Conservation (phyloP, 2,797 vertebrate genomes). For the Ataeniobius toweri region DNA sequence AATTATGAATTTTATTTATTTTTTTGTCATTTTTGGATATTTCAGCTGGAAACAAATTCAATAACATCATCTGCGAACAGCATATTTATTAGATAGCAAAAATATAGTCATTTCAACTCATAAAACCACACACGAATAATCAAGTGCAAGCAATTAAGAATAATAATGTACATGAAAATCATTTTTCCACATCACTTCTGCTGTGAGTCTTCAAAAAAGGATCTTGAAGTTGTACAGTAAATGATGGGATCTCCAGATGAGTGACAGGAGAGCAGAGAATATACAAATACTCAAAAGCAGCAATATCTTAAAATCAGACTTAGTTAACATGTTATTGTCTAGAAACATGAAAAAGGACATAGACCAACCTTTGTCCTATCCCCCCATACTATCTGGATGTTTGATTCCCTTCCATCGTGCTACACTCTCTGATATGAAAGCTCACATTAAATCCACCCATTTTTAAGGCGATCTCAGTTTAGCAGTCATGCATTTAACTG, state of each 20-base stretch:
- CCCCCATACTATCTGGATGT: too few relatives aligned
- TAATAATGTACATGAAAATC: background rate
- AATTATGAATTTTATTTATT: too few relatives aligned
- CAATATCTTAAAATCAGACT: background rate
- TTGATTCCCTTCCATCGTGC: background rate
- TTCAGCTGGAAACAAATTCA: background rate
- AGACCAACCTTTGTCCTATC: background rate
- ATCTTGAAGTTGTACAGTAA: background rate
- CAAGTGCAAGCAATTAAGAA: background rate
- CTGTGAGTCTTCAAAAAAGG: background rate
- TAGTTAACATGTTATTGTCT: background rate
- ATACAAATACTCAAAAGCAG: background rate
- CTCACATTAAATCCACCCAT: too few relatives aligned
- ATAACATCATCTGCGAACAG: background rate
- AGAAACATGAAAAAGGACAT: background rate
- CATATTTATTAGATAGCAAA: constrained; percentile 51
- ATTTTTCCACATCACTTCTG: constrained; percentile 5
- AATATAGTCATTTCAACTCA: constrained; percentile 26
- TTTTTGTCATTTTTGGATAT: background rate
- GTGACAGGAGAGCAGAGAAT: too few relatives aligned
- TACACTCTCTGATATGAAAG: background rate
- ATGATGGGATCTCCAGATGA: background rate
- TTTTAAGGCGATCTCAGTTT: background rate
- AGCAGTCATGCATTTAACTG: background rate
- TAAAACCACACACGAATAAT: constrained; percentile 2